A percentile compares a stretch with the other conserved stretches of the same genome.
Conservation (phyloP, 1,140 invertebrate genomes). For the Cylas formicarius region DNA sequence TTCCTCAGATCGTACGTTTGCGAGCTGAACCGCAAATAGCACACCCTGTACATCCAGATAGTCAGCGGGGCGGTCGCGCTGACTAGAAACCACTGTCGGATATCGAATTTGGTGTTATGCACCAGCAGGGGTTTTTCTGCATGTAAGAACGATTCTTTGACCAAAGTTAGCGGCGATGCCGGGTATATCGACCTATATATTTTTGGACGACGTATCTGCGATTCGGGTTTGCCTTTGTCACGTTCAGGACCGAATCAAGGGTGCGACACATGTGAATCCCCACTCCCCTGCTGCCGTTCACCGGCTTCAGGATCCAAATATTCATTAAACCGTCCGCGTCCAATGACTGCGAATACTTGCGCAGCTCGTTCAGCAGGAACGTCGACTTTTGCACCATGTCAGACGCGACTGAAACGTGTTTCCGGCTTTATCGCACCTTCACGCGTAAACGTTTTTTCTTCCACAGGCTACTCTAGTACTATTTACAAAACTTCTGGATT, state of each 20-base stretch:
- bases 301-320: slow-evolving; percentile 91
- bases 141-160: too few relatives aligned
- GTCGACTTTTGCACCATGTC: slow-evolving; percentile 45
- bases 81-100: slow-evolving; percentile 82
- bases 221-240: slow-evolving; percentile 50
- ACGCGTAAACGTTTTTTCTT: too few relatives aligned
- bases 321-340: slow-evolving; percentile 72
- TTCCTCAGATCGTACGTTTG: slow-evolving; percentile 75
- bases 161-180: too few relatives aligned
- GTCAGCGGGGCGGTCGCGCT: slow-evolving; percentile 73
- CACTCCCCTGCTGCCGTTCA: slow-evolving; percentile 73
- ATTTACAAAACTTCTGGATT: too few relatives aligned
- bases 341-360: slow-evolving; percentile 56
- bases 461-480: too few relatives aligned
- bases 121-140: slow-evolving; percentile 74
- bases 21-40: slow-evolving; percentile 84
- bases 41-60: slow-evolving; percentile 84
- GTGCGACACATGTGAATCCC: slow-evolving; percentile 60
- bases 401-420: slow-evolving; percentile 31
- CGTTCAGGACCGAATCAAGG: slow-evolving; percentile 55
- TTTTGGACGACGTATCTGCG: slow-evolving; percentile 83
- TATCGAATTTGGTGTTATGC: slow-evolving; percentile 87
- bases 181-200: slow-evolving; percentile 75
- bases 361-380: slow-evolving; percentile 52
- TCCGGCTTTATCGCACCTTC: too few relatives aligned